These are phyloP conservation scores for Amiota mariae DNA, from an alignment of 2,888 invertebrate genomes.

Conservation along the genomic window DNA sequence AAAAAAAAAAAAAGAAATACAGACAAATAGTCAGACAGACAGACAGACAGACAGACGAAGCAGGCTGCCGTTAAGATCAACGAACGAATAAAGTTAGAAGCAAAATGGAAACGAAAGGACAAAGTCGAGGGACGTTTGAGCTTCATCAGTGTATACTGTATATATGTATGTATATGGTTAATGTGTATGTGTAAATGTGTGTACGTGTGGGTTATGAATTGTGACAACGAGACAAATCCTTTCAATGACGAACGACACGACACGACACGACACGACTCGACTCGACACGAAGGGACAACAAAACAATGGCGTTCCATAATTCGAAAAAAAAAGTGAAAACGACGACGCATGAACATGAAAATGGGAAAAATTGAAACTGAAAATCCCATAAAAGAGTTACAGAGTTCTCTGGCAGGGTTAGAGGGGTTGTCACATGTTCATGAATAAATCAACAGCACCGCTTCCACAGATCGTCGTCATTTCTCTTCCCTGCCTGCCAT, in stretches of 20 bases:
- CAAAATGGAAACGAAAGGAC: background rate
- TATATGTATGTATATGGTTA: constrained; percentile 15
- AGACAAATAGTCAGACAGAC: constrained; percentile 1
- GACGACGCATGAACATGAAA: background rate
- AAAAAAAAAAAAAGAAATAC: background rate
- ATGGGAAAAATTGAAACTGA: constrained; percentile 41
- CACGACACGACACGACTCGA: too few relatives aligned
- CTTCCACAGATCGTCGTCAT: background rate
- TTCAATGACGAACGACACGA: constrained; percentile 41
- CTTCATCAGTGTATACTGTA: background rate
- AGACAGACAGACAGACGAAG: background rate
- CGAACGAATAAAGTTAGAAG: constrained; percentile 3
- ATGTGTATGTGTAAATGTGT: constrained; percentile 34
- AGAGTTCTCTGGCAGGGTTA: background rate
- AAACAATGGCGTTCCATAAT: background rate
- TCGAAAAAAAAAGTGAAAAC: constrained; percentile 12
- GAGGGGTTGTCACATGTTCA: background rate
- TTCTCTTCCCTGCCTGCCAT: background rate
- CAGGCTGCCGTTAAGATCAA: background rate
- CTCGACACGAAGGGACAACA: background rate
- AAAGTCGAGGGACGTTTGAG: background rate
- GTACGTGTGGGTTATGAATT: constrained; percentile 27
- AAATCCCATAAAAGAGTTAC: constrained; percentile 43
- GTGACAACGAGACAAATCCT: constrained; percentile 66
- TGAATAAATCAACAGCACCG: constrained; percentile 10